Base-by-base conservation (phyloP, 2,797 vertebrate genomes). In the Argyrosomus regius region DNA sequence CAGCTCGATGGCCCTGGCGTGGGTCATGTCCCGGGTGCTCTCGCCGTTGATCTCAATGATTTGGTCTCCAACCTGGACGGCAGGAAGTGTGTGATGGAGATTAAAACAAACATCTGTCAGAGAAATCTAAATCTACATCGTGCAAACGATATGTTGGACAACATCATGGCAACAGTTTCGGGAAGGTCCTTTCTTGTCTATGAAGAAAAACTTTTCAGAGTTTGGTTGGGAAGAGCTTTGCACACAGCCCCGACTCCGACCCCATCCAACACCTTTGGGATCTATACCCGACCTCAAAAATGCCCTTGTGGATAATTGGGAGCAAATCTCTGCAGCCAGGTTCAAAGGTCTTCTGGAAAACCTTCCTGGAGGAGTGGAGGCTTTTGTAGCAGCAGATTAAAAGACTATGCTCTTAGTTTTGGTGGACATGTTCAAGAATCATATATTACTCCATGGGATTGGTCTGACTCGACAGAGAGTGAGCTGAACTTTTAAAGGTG, bases 41-140 rank as follows among this genome's bases (percentile, higher is more conserved):
- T 99, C 98, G 65, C 98, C 98, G 62, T 99, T 99, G 92, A 99
- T 99, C 95, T 99, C 98, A 80, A 99, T 99, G 94, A 99, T 99
- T 92, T 99, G 98, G 95, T 99, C 98, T 70, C 98, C 98, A 62
- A 99, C 97, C 98, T 99, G 95, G 80, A 91, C 1, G 74, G 20
- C 17, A 74, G 22, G 35, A 54, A 24, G 70, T 12, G 57, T 1
- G 77, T 20, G 63, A 90, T 85, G 49, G 46, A 76, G 13, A 72
- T 31, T 12, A 18, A 48, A 28, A 62, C 13, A 59, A 52, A 48
- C 5, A 41, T 62, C 18, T 22, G 28, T 31, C 6, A n/a, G 56
- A 31, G 41, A 6, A 48, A 49, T 22, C 62, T 35, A 31, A 49
- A 13, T n/a, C 41, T 16, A 61, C n/a, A 10, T 45, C n/a, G 22